Base-by-base conservation (phyloP, 2,113 vertebrate species). In the Ictalurus punctatus region DNA sequence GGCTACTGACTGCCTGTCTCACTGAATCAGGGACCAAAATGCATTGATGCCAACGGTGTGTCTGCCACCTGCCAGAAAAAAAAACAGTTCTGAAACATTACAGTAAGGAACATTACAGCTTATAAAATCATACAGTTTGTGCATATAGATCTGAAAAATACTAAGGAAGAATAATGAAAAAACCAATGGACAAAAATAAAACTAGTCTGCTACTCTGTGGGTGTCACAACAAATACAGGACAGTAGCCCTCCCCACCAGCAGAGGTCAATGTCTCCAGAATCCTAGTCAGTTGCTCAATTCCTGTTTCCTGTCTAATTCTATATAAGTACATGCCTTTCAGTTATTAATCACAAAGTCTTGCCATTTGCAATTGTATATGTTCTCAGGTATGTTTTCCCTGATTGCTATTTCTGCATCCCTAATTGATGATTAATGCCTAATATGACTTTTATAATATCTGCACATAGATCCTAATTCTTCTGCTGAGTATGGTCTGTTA, bases 1-100 rank as follows among this genome's bases (percentile, higher is more conserved):
- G 92, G 65, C 94, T 96, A 0, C 54, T 91, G 19, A 93, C 88
- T 37, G 89, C 88, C 84, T 95, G 96, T 44, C 93, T 91, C 88
- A 96, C 92, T 0, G 94, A 94, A 17, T 95, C 96, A 0, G 97
- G 97, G 63, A 96, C 97, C 52, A 97, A 89, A 73, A 96, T 89
- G 21, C 97, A 97, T 69, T 93, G 94, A 86, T 94, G 94, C 97
- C 97, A 98, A 79, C 92, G 95, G 71, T 97, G 96, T 12, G 92
- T 93, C 89, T 93, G 96, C 97, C 97, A 98, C 82, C 97, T 98
- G 92, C 37, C 74, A 85, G 54, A 8, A 79, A 89, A 52, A 52
- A 52, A 52, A 71, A 54, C 34, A 71, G 67, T 44, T 84, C 19
- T 16, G 54, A 58, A n/a, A n/a, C 78, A 30, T 30, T 16, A 21